Evolutionary conservation across 2,888 invertebrate species (phyloP).

Genomic region (Lepidochitona cinerea): DNA sequence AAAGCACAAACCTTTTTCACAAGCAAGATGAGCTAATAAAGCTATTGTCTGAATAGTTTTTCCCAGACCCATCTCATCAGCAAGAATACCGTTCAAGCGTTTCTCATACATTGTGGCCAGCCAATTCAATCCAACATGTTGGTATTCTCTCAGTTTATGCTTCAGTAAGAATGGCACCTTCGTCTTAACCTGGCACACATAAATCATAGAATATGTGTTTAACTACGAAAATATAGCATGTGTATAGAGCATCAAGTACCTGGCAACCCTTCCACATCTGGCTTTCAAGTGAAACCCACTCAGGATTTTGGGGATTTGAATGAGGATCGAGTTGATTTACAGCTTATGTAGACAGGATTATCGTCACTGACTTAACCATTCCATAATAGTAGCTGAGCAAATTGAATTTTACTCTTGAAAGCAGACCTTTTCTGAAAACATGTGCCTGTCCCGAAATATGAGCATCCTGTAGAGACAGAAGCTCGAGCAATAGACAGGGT

Average conservation of each 20-base stretch:
- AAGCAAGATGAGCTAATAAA: constrained; percentile 90
- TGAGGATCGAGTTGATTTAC: too few species aligned
- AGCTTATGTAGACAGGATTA: too few species aligned
- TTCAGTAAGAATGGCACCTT: constrained; percentile 93
- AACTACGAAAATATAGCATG: too few species aligned
- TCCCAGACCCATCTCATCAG: constrained; percentile 99
- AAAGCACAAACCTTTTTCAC: constrained; percentile 58
- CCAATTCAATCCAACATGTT: constrained; percentile 99
- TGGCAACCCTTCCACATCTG: too few species aligned
- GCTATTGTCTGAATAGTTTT: constrained; percentile 98
- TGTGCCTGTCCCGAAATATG: constrained; percentile 40
- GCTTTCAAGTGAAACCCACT: too few species aligned
- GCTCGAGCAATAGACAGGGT: constrained; percentile 33
- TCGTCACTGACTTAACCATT: too few species aligned
- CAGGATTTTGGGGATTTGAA: too few species aligned
- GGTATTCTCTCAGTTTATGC: constrained; percentile 93
- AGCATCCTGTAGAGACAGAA: not conserved
- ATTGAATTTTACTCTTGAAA: not conserved
- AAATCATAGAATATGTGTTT: too few species aligned
- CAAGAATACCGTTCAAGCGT: constrained; percentile 96
- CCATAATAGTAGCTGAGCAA: too few species aligned
- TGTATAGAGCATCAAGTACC: too few species aligned
- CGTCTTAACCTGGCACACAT: constrained; percentile 81
- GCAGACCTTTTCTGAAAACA: not conserved
- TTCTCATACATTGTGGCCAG: constrained; percentile 82